These are phyloP conservation scores for Leptinotarsa juncta DNA, from an alignment of 2,888 invertebrate species.

Conservation along the genomic window DNA sequence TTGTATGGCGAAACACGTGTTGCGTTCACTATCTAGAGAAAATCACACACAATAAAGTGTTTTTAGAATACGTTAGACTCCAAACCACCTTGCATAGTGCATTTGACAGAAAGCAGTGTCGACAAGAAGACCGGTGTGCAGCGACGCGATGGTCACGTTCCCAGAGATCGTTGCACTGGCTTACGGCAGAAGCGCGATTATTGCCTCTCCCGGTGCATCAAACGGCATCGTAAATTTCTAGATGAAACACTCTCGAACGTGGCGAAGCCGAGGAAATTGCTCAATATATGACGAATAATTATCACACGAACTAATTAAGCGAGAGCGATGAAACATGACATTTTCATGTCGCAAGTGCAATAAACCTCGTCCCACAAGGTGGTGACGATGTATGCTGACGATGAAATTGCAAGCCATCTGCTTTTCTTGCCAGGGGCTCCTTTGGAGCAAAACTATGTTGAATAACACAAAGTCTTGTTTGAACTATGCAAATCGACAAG, in stretches of 20 bases:
- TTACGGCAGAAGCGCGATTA: constrained; percentile 42
- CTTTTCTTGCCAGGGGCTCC: too few relatives aligned
- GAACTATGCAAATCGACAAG: too few relatives aligned
- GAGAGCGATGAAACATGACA: background rate
- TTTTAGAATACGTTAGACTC: background rate
- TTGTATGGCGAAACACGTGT: too few relatives aligned
- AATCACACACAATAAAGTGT: too few relatives aligned
- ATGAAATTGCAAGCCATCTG: too few relatives aligned
- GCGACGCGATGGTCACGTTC: constrained; percentile 45
- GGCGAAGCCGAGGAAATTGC: background rate
- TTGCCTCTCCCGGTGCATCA: constrained; percentile 34
- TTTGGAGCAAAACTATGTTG: too few relatives aligned
- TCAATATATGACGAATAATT: constrained; percentile 4
- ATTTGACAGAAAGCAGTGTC: constrained; percentile 30
- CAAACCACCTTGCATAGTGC: constrained; percentile 33
- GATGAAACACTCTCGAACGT: constrained; percentile 3
- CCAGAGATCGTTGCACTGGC: constrained; percentile 48
- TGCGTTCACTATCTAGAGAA: too few relatives aligned
- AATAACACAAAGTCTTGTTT: too few relatives aligned
- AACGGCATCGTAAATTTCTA: constrained; percentile 25
- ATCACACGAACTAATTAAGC: background rate
- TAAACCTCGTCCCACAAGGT: too few relatives aligned
- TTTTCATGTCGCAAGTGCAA: too few relatives aligned
- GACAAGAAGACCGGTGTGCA: constrained; percentile 20
- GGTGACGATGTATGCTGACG: too few relatives aligned